A percentile compares a stretch with the other conserved stretches of the same genome.
phyloP scores from a whole-genome alignment of 2,888 invertebrate species.

The Pimpla rufipes region DNA sequence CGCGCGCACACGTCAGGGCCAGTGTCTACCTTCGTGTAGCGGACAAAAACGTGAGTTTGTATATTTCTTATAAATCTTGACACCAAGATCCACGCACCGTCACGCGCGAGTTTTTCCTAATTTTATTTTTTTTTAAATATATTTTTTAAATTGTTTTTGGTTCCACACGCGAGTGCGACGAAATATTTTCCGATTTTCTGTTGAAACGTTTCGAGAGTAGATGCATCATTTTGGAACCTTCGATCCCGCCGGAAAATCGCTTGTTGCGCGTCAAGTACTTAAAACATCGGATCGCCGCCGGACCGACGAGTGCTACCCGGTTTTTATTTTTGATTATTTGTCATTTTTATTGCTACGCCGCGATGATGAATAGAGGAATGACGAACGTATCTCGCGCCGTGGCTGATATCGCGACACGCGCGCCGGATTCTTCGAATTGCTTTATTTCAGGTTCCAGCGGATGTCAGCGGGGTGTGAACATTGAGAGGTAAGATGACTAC shows the following conservation, averaged over 20 bases:
- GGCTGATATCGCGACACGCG: slow-evolving; percentile 11
- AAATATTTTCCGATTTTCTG: not conserved
- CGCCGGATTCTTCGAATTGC: slow-evolving; percentile 17
- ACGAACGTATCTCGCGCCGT: too few relatives aligned
- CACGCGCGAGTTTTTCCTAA: not conserved
- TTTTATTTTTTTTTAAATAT: not conserved
- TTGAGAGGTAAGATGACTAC: slow-evolving; percentile 59
- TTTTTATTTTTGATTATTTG: too few relatives aligned
- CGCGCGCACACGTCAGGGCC: not conserved
- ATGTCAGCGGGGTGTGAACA: slow-evolving; percentile 34
- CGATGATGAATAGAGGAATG: too few relatives aligned
- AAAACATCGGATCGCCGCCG: not conserved
- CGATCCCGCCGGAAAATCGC: not conserved
- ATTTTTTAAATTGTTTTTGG: not conserved
- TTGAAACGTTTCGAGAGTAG: not conserved
- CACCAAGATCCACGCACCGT: not conserved
- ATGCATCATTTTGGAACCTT: not conserved
- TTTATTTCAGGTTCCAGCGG: slow-evolving; percentile 32
- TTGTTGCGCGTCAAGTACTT: not conserved
- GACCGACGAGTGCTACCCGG: not conserved
- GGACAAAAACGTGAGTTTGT: slow-evolving; percentile 16
- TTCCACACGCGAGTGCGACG: slow-evolving; percentile 26
- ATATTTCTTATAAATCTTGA: slow-evolving; percentile 2
- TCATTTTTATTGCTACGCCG: too few relatives aligned
- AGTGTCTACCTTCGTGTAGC: slow-evolving; percentile 1